Evolutionary conservation across 2,888 invertebrate genomes (phyloP), one percentile per base, ranked within the genome.

Genomic region (Cephus nigrinus): DNA sequence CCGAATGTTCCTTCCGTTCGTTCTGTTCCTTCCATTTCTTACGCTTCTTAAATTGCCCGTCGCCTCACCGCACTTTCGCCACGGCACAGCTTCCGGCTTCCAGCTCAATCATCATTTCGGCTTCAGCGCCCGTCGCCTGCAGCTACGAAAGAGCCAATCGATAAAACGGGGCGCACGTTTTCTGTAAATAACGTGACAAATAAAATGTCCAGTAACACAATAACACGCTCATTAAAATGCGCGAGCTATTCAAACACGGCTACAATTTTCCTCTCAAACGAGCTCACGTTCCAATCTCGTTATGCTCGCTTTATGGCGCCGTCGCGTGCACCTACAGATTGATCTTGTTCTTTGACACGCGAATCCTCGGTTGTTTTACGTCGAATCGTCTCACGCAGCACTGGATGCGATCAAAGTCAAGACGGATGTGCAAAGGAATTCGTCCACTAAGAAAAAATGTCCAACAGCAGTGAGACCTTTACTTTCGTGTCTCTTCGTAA

Each of bases 1-100:
- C 31, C 71, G 55, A 78, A 75, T 79, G 74, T 80, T 82, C 83
- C 82, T 86, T 84, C 83, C 84, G 82, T 79, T 80, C 83, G 82
- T 31, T 32, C 71, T 31, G 12, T 15, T 32, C 71, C 71, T 15
- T 71, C 71, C 71, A 32, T 33, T 31, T 33, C 71, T 71, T 33
- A 32, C 31, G 33, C 11, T 71, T 71, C 32, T 55, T 9, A 55
- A 55, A 55, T 55, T 55, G 55, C 23, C 23, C 55, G 55, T 55
- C 55, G 55, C 23, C 55, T 55, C 23, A 2, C 55, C 55, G 23
- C 55, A 55, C 2, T 55, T 23, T 55, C 23, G 55, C 55, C 55
- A 23, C 55, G 9, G 23, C 23, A 23, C 55, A 55, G 55, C 55
- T 55, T 55, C 55, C 55, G 55, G 55, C 55, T 55, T 40, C 55